phyloP scores from a whole-genome alignment of 2,888 invertebrate genomes.

The Entomobrya proxima region DNA sequence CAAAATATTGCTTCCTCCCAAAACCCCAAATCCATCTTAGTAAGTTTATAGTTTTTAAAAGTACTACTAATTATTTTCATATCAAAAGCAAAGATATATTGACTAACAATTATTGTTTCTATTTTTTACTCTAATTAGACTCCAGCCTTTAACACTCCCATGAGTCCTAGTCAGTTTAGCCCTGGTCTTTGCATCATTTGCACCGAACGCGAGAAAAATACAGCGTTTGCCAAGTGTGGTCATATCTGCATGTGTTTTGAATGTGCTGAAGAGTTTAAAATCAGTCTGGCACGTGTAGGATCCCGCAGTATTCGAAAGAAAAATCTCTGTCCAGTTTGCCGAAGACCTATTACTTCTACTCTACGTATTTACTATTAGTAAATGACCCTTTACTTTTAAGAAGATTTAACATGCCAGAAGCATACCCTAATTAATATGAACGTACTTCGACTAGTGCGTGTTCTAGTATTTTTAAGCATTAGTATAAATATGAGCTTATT shows the following conservation, averaged over 20 bases:
- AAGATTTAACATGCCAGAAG: no score
- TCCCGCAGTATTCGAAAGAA: background rate
- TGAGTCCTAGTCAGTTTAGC: background rate
- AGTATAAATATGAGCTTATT: no score
- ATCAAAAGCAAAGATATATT: no score
- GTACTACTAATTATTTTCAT: no score
- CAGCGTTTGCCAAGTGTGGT: constrained; percentile 69
- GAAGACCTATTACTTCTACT: constrained; percentile 32
- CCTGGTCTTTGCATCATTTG: constrained; percentile 63
- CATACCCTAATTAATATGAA: no score
- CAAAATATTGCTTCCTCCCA: background rate
- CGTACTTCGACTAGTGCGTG: no score
- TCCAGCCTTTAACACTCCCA: constrained; percentile 26
- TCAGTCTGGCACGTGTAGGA: background rate
- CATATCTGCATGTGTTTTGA: constrained; percentile 66
- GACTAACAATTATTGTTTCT: background rate
- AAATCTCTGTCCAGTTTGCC: constrained; percentile 46
- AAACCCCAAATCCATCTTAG: no score
- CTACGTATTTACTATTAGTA: constrained; percentile 50
- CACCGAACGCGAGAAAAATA: constrained; percentile 49
- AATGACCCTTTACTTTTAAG: no score
- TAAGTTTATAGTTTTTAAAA: background rate
- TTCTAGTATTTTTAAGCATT: no score
- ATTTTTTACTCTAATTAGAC: constrained; percentile 12
- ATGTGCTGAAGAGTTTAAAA: constrained; percentile 54